phyloP scores from a whole-genome alignment of 2,888 invertebrate species.

The Torymus tubicola region DNA sequence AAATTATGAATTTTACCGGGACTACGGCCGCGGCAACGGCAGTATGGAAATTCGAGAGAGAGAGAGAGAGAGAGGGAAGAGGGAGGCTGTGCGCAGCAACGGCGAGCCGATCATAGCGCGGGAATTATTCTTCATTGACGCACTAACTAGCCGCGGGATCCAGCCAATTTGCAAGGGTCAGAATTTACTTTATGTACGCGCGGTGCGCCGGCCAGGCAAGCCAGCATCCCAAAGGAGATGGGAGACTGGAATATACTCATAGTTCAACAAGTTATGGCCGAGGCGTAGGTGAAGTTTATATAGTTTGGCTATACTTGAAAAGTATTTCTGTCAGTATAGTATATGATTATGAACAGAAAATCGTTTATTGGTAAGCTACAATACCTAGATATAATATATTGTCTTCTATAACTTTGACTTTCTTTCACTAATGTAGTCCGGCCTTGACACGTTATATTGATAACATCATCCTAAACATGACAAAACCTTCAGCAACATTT shows the following conservation, averaged over 20 bases:
- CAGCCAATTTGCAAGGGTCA: slow-evolving; percentile 65
- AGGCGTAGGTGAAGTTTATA: background rate
- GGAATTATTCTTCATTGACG: slow-evolving; percentile 64
- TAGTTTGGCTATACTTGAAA: too few relatives aligned
- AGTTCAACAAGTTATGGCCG: background rate
- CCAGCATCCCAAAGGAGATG: too few relatives aligned
- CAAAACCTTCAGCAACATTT: too few relatives aligned
- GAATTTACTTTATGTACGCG: slow-evolving; percentile 67
- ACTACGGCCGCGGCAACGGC: background rate
- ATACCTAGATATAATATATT: too few relatives aligned
- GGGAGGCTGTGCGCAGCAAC: slow-evolving; percentile 37
- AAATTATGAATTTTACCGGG: slow-evolving; percentile 49
- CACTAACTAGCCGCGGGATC: slow-evolving; percentile 62
- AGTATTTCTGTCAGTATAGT: too few relatives aligned
- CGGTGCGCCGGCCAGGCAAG: background rate
- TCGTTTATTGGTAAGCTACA: too few relatives aligned
- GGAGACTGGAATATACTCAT: background rate
- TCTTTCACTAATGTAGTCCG: too few relatives aligned
- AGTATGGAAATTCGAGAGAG: slow-evolving; percentile 41
- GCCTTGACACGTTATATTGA: too few relatives aligned
- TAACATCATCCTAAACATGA: too few relatives aligned
- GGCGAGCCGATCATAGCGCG: slow-evolving; percentile 57
- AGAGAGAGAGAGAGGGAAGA: background rate
- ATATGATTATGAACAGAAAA: too few relatives aligned
- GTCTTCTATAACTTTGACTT: too few relatives aligned